phyloP scores from a whole-genome alignment of 1,140 invertebrate genomes.

The Scaptomyza graminum region DNA sequence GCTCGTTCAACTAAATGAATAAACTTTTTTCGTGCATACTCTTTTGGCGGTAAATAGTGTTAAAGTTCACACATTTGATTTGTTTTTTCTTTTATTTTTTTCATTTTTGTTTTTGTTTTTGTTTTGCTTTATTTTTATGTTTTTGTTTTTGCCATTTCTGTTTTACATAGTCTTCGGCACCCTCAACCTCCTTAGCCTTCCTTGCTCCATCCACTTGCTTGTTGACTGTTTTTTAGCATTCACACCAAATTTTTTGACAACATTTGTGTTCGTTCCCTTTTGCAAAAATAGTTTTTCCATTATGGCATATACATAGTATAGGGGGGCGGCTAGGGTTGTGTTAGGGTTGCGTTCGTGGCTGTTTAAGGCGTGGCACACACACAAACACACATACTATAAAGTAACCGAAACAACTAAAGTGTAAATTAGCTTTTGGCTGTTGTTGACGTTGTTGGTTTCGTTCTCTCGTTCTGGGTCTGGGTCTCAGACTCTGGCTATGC shows the following conservation, averaged over 20 bases:
- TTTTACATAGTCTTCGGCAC: constrained; percentile 27
- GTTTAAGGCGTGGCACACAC: constrained; percentile 29
- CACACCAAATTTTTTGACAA: constrained; percentile 77
- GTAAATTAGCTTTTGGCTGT: constrained; percentile 81
- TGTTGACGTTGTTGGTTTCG: constrained; percentile 76
- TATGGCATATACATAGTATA: constrained; percentile 56
- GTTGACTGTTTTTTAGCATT: constrained; percentile 78
- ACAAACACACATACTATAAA: constrained; percentile 41
- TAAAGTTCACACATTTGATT: constrained; percentile 81
- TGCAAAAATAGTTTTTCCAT: constrained; percentile 79
- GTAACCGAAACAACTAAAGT: constrained; percentile 80
- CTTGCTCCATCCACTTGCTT: constrained; percentile 38
- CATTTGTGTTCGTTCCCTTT: constrained; percentile 59
- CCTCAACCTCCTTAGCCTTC: background rate
- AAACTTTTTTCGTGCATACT: constrained; percentile 78
- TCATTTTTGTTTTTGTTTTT: constrained; percentile 5
- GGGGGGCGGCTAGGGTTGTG: background rate
- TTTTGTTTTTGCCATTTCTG: constrained; percentile 32
- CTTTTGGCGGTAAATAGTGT: constrained; percentile 79
- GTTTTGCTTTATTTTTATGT: too few species aligned
- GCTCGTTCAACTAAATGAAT: constrained; percentile 78
- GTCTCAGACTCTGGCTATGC: background rate
- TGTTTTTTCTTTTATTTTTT: constrained; percentile 49
- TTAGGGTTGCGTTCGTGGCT: constrained; percentile 1
- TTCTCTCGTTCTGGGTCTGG: constrained; percentile 38